A percentile compares a stretch with the other conserved stretches of the same genome.
Evolutionary conservation across 2,888 invertebrate species (phyloP).

Genomic region (Sinodicranocentrus sp.): DNA sequence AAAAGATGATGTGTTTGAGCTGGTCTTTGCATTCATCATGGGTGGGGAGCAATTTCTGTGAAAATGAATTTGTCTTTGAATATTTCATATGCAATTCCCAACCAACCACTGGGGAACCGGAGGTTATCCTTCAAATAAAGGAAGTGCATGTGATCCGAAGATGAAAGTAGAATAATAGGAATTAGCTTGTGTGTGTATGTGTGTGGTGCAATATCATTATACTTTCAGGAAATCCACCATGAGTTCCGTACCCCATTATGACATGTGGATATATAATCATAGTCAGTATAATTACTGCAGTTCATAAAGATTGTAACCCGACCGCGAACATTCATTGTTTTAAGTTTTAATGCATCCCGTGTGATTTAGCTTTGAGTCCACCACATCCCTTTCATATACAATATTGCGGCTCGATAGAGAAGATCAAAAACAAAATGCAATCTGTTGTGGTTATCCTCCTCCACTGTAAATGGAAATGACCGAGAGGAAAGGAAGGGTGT

Average conservation of each 20-base stretch:
- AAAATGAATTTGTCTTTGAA: constrained; percentile 6
- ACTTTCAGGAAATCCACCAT: background rate
- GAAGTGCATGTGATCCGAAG: no score
- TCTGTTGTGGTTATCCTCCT: background rate
- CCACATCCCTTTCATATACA: background rate
- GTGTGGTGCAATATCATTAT: background rate
- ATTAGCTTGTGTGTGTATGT: background rate
- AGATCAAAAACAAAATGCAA: background rate
- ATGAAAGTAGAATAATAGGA: background rate
- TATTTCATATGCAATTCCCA: background rate
- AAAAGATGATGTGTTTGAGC: no score
- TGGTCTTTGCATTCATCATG: no score
- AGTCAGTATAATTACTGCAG: no score
- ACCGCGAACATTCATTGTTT: no score
- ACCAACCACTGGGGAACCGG: background rate
- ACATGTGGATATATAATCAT: no score
- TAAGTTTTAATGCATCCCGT: background rate
- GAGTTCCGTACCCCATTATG: background rate
- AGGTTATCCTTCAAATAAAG: background rate
- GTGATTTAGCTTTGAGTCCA: background rate
- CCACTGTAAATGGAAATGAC: background rate
- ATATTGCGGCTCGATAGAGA: no score
- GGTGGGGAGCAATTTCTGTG: background rate
- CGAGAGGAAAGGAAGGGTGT: background rate
- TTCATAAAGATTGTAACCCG: no score